Conservation (phyloP, 2,797 vertebrate species). For the Oreortyx pictus region DNA sequence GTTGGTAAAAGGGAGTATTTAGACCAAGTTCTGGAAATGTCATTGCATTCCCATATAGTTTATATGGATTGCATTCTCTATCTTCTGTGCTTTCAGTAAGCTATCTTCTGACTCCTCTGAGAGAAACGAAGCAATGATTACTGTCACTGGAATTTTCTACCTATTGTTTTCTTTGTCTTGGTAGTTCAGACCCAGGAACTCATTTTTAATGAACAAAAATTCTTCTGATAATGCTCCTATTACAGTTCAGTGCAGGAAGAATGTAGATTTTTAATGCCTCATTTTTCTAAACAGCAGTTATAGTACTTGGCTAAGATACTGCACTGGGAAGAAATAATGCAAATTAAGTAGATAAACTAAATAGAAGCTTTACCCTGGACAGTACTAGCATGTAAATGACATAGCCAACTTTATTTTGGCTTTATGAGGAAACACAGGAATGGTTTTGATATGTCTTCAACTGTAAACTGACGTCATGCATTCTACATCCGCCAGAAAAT, state of each 20-base stretch:
- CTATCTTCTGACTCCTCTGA: neutral
- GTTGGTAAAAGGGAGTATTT: neutral
- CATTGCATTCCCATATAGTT: neutral
- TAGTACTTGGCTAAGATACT: neutral
- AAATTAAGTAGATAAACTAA: constrained; percentile 23
- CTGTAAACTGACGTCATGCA: neutral
- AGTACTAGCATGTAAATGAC: constrained; percentile 5
- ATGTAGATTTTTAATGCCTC: neutral
- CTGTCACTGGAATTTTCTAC: neutral
- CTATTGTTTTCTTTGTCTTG: neutral
- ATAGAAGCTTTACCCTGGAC: neutral
- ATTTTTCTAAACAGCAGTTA: constrained; percentile 13
- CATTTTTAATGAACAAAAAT: neutral
- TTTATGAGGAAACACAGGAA: neutral
- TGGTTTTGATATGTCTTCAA: neutral
- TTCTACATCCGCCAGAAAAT: neutral
- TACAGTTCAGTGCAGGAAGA: neutral
- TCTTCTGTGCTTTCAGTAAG: neutral
- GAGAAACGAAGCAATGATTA: neutral
- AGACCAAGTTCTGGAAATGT: neutral
- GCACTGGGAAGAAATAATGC: neutral
- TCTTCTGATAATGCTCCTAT: neutral
- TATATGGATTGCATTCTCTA: neutral
- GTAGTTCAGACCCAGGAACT: neutral
- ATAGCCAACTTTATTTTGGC: neutral